Evolutionary conservation across 2,113 vertebrate genomes (phyloP).

Genomic region (Psammodynastes pulverulentus): DNA sequence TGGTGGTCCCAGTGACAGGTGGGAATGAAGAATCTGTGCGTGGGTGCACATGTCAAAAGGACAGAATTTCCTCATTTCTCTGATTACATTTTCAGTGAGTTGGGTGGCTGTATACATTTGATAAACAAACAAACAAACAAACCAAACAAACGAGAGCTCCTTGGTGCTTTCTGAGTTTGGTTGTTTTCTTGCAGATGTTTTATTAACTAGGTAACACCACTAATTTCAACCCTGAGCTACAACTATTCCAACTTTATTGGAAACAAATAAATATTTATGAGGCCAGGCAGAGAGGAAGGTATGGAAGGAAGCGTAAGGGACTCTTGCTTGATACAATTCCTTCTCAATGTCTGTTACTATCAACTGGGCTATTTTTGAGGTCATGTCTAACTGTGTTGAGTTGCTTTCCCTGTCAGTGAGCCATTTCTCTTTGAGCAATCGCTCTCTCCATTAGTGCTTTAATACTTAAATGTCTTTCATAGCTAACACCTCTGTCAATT

Average conservation of each 20-base stretch:
- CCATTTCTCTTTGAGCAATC: neutral
- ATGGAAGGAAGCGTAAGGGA: neutral
- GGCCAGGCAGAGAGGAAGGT: neutral
- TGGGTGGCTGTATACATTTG: neutral
- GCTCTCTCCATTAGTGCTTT: neutral
- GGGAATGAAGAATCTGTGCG: neutral
- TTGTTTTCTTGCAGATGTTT: neutral
- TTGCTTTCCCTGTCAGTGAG: neutral
- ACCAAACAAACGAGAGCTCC: neutral
- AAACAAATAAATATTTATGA: neutral
- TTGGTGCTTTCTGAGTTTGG: neutral
- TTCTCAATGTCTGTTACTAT: neutral
- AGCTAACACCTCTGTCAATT: neutral
- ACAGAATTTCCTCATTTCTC: neutral
- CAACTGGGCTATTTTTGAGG: neutral
- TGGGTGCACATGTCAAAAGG: neutral
- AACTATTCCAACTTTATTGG: neutral
- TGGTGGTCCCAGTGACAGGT: neutral
- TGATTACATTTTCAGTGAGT: neutral
- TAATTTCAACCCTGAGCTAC: neutral
- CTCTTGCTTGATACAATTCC: neutral
- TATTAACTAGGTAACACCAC: neutral
- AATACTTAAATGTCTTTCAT: neutral
- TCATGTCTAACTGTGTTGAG: neutral
- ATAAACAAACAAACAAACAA: neutral